These are phyloP conservation scores for Eupleurogrammus muticus DNA, from an alignment of 2,797 vertebrate genomes.

Conservation along the genomic window DNA sequence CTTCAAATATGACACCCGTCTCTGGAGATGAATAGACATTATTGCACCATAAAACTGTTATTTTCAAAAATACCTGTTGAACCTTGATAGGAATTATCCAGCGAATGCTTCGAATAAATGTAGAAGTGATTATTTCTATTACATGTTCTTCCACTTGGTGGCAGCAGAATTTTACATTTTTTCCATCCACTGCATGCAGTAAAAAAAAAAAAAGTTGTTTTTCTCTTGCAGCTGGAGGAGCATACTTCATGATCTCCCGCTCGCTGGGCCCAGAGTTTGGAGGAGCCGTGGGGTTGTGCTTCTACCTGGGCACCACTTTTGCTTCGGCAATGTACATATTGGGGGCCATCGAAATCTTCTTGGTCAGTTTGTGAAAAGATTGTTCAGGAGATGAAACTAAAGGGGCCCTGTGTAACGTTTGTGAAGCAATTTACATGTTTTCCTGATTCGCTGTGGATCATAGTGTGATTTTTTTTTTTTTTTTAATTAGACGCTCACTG, in stretches of 20 bases:
- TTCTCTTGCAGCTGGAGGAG: constrained; percentile 90
- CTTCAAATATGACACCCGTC: neutral
- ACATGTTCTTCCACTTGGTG: constrained; percentile 26
- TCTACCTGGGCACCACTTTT: constrained; percentile 98
- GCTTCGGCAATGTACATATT: constrained; percentile 99
- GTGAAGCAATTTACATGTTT: no score
- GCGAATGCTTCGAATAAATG: neutral
- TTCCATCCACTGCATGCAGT: neutral
- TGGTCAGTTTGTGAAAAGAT: constrained; percentile 85
- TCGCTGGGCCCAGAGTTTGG: constrained; percentile 98
- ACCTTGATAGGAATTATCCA: neutral
- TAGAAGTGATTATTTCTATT: neutral
- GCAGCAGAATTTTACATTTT: constrained; percentile 31
- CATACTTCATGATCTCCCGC: constrained; percentile 99
- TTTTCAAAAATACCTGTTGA: neutral
- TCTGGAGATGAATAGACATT: neutral
- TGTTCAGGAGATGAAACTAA: neutral
- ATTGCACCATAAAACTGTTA: neutral
- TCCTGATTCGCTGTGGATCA: no score
- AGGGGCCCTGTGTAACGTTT: no score
- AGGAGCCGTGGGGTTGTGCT: constrained; percentile 97
- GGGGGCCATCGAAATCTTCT: constrained; percentile 96
- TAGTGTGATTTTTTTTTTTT: no score
- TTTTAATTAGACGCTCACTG: no score
- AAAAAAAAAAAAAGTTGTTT: constrained; percentile 10